A percentile compares a stretch with the other conserved stretches of the same genome.
Evolutionary conservation across 2,113 vertebrate genomes (phyloP).

Genomic region (Varanus salvator): DNA sequence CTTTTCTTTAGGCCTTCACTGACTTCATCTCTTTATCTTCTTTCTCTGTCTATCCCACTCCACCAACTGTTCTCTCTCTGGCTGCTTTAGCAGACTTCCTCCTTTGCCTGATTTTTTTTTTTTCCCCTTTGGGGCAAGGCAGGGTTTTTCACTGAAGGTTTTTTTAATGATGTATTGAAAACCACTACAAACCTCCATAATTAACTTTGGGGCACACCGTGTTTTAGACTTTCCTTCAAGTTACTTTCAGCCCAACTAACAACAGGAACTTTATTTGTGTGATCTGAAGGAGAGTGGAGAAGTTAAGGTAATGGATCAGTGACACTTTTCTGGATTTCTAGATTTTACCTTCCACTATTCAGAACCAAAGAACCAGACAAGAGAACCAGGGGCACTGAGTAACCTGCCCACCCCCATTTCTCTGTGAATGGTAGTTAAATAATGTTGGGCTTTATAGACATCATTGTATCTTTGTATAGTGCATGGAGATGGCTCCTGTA

Average conservation of each 20-base stretch:
- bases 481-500: constrained; percentile 2
- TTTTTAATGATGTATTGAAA: neutral
- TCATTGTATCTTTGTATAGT: neutral
- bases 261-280: constrained; percentile 46
- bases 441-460: constrained; percentile 29
- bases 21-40: neutral
- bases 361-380: constrained; percentile 31
- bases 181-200: neutral
- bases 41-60: neutral
- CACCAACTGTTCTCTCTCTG: neutral
- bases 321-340: constrained; percentile 34
- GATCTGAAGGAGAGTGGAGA: constrained; percentile 36
- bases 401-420: constrained; percentile 38
- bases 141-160: neutral
- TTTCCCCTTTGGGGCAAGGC: neutral
- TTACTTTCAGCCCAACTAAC: constrained; percentile 41
- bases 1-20: neutral
- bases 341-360: constrained; percentile 21
- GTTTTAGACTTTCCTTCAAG: constrained; percentile 28
- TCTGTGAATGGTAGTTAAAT: constrained; percentile 29
- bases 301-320: constrained; percentile 27
- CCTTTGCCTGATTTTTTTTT: neutral
- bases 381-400: constrained; percentile 26
- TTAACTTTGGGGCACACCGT: neutral
- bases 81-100: neutral